Conservation (phyloP, 2,797 vertebrate species). For the Nannoperca australis region DNA sequence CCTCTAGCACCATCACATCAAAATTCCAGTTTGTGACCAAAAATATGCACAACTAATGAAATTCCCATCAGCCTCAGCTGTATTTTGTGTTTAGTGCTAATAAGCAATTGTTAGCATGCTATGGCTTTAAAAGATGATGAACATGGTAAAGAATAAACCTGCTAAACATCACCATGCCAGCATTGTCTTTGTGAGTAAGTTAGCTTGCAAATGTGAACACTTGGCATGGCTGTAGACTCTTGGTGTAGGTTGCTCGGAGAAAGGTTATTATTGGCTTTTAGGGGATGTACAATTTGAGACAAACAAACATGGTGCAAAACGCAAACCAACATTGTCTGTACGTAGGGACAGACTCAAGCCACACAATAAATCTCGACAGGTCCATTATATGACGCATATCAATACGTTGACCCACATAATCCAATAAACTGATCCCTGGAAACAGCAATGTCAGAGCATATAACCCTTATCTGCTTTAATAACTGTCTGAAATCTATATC, state of each 20-base stretch:
- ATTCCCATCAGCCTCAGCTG: not conserved
- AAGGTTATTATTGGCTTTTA: not conserved
- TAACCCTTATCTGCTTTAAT: slow-evolving; percentile 25
- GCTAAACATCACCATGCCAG: not conserved
- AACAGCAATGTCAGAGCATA: slow-evolving; percentile 23
- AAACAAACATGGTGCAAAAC: not conserved
- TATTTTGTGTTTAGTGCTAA: not conserved
- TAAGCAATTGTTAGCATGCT: not conserved
- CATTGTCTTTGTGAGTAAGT: not conserved
- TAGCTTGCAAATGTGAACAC: not conserved
- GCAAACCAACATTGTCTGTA: not conserved
- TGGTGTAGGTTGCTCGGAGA: not conserved
- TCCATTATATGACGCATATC: slow-evolving; percentile 19
- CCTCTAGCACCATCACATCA: not conserved
- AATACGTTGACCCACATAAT: slow-evolving; percentile 43
- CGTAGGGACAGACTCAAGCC: not conserved
- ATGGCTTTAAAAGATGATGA: not conserved
- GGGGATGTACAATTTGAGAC: not conserved
- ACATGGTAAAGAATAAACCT: not conserved
- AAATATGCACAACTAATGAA: not conserved
- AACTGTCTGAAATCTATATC: slow-evolving; percentile 25
- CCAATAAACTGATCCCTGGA: slow-evolving; percentile 33
- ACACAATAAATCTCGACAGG: slow-evolving; percentile 29
- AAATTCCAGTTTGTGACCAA: not conserved
- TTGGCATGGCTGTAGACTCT: not conserved